Percentiles rank a stretch among this genome's conserved stretches.
phyloP scores from a whole-genome alignment of 92 coral and sea anemone species.

The Palythoa grandiflora region DNA sequence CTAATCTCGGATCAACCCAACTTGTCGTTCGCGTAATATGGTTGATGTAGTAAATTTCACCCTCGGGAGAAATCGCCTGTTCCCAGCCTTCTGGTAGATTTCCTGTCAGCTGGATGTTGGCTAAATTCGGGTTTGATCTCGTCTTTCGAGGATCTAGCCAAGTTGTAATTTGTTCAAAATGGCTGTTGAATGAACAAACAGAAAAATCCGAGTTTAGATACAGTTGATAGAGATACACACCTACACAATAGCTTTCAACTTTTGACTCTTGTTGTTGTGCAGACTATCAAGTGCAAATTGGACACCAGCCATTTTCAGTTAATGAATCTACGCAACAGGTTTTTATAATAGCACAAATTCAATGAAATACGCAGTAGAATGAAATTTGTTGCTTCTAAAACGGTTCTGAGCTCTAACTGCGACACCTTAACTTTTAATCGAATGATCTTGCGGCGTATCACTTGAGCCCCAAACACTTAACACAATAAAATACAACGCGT shows the following conservation, averaged over 20 bases:
- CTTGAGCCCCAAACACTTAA: conserved; percentile 18
- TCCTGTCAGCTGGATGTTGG: conserved; percentile 66
- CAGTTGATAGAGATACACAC: conserved; percentile 1
- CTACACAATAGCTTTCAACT: not conserved
- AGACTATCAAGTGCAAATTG: conserved; percentile 38
- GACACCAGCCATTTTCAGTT: conserved; percentile 90
- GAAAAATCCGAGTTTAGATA: conserved; percentile 36
- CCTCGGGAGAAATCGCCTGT: conserved; percentile 94
- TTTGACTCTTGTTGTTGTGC: conserved; percentile 32
- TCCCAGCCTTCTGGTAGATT: conserved; percentile 98
- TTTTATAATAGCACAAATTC: conserved; percentile 10
- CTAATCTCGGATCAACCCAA: conserved; percentile 94
- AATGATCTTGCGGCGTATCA: not conserved
- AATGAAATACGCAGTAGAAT: not conserved
- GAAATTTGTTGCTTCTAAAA: conserved; percentile 35
- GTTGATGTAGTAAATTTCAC: conserved; percentile 95
- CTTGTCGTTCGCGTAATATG: conserved; percentile 91
- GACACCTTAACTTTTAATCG: not conserved
- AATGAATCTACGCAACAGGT: conserved; percentile 73
- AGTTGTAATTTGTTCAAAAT: conserved; percentile 92
- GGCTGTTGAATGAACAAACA: conserved; percentile 75
- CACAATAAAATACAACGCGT: conserved; percentile 47
- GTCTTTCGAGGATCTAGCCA: conserved; percentile 99
- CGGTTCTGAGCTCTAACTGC: not conserved
- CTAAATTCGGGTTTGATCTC: conserved; percentile 93